Conservation (phyloP, 2,797 vertebrate genomes). For the Falco biarmicus region DNA sequence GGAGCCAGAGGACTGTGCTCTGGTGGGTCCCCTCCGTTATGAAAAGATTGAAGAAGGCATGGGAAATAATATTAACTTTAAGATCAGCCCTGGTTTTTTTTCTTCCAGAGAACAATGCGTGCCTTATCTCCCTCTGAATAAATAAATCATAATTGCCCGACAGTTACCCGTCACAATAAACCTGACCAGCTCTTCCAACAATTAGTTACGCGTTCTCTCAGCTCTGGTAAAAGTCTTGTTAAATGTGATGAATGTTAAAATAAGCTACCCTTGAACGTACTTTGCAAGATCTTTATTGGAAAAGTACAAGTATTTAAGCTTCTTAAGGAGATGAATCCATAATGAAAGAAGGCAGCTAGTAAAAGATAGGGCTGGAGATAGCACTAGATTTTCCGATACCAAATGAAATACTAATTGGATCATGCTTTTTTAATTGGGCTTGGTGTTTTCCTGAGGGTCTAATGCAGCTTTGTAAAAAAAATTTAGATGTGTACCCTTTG, state of each 20-base stretch:
- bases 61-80: slow-evolving; percentile 16
- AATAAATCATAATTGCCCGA: slow-evolving; percentile 65
- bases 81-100: not conserved
- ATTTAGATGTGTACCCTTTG: not conserved
- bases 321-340: not conserved
- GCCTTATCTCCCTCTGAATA: slow-evolving; percentile 55
- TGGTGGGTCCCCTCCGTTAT: not conserved
- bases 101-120: slow-evolving; percentile 21
- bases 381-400: not conserved
- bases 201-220: slow-evolving; percentile 66
- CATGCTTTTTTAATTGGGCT: not conserved
- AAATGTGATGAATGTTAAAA: slow-evolving; percentile 69
- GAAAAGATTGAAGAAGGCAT: not conserved
- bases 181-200: slow-evolving; percentile 63
- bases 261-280: slow-evolving; percentile 9
- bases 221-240: slow-evolving; percentile 66
- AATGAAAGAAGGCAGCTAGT: not conserved
- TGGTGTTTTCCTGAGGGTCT: not conserved
- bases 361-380: not conserved
- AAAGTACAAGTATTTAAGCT: slow-evolving; percentile 18
- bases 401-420: not conserved
- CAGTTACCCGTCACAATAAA: slow-evolving; percentile 63
- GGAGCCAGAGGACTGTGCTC: not conserved
- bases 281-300: slow-evolving; percentile 59
- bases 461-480: not conserved